Conservation (phyloP, 2,888 invertebrate species). For the Malthinus seriepunctatus region DNA sequence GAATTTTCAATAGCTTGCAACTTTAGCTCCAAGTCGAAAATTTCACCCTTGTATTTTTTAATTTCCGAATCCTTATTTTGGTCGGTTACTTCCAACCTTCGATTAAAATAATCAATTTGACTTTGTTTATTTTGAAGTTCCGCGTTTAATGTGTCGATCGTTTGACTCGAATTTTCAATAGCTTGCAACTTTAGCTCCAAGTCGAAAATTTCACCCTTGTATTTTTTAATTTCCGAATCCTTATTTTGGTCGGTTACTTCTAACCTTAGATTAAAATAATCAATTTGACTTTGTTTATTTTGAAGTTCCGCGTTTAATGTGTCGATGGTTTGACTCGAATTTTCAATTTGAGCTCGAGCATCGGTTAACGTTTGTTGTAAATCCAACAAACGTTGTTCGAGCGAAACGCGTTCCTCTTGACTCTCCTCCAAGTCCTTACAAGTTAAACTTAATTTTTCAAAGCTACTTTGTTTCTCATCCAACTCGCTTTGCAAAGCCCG, state of each 20-base stretch:
- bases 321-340: not conserved
- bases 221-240: conserved; percentile 10
- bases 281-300: conserved; percentile 31
- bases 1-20: conserved; percentile 27
- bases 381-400: not conserved
- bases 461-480: no score
- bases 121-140: conserved; percentile 36
- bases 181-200: conserved; percentile 8
- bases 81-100: conserved; percentile 26
- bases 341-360: not conserved
- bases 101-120: conserved; percentile 34
- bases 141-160: conserved; percentile 26
- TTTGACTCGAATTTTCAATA: conserved; percentile 33
- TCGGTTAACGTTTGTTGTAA: not conserved
- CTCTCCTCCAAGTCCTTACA: not conserved
- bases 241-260: conserved; percentile 22
- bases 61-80: conserved; percentile 9
- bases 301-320: conserved; percentile 14
- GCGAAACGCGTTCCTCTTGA: not conserved
- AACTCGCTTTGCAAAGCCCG: no score
- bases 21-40: conserved; percentile 29
- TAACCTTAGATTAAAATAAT: conserved; percentile 4
- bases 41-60: conserved; percentile 12
- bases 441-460: not conserved
- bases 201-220: not conserved